Evolutionary conservation across 1,140 invertebrate species (phyloP), one percentile per base, ranked within the genome.

Genomic region (Solenopsis invicta): DNA sequence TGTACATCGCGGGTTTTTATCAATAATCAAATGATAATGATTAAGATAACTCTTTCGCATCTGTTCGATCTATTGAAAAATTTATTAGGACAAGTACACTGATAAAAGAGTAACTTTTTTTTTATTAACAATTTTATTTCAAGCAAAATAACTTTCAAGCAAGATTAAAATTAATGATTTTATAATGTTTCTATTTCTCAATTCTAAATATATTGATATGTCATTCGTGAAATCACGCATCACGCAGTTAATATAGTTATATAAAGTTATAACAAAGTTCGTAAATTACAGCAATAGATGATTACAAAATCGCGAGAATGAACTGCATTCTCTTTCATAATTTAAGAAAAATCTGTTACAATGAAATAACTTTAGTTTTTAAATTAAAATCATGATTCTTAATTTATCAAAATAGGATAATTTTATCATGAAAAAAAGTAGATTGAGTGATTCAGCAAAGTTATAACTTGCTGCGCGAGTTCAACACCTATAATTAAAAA

Each of bases 21-120:
- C 59, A 29, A 87, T 21, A 29, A 69, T 52, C 13, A 10, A 13
- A 72, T 34, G 5, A 59, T 24, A n/a, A n/a, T n/a, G n/a, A n/a
- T n/a, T n/a, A n/a, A n/a, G n/a, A n/a, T n/a, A 34, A 9, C 37
- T 72, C 16, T 4, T 37, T 6, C n/a, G 61, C 45, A 37, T 78
- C 8, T 67, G n/a, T 6, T 24, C 5, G 37, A 52, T 56, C 21
- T 13, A 66, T 37, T 37, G 18, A 78, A 61, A 78, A 78, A 78
- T 16, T 16, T 78, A 78, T 21, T 37, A 50, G 6, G 5, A n/a
- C 5, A 12, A 48, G 52, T 18, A 34, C 4, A 41, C 16, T n/a
- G 34, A 77, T 69, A 29, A 29, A 29, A 29, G 29, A 29, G 29
- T 29, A 2, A 29, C n/a, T 6, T 64, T 59, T 59, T 64, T 54